Evolutionary conservation across 1,140 invertebrate genomes (phyloP).

Genomic region (Cephus cinctus): DNA sequence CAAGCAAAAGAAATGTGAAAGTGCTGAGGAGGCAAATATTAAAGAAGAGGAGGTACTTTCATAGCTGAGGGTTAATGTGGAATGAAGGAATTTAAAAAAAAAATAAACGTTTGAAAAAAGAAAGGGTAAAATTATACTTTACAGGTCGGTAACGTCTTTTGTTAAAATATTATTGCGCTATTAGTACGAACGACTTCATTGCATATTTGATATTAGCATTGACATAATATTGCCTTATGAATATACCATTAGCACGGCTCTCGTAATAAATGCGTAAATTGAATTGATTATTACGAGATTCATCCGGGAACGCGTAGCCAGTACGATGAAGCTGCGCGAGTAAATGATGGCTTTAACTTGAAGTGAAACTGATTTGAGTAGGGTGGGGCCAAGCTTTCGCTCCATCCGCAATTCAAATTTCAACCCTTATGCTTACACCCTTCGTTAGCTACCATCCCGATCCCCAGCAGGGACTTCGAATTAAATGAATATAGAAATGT

Average conservation of each 20-base stretch:
- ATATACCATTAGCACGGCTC: slow-evolving; percentile 33
- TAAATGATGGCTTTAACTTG: slow-evolving; percentile 36
- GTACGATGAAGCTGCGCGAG: slow-evolving; percentile 16
- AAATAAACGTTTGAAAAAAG: background rate
- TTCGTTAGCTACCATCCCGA: too few species aligned
- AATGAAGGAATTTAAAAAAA: too few species aligned
- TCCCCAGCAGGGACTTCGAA: slow-evolving; percentile 25
- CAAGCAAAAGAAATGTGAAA: too few species aligned
- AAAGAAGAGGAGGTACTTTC: too few species aligned
- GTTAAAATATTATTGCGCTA: background rate
- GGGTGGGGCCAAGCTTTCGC: slow-evolving; percentile 16
- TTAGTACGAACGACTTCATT: slow-evolving; percentile 21
- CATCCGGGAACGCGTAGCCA: slow-evolving; percentile 5
- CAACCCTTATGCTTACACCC: slow-evolving; percentile 37
- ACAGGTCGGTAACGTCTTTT: too few species aligned
- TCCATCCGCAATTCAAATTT: slow-evolving; percentile 48
- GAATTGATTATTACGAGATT: slow-evolving; percentile 42
- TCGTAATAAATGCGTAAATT: slow-evolving; percentile 43
- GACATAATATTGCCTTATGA: slow-evolving; percentile 39
- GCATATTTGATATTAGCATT: slow-evolving; percentile 29
- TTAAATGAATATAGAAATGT: slow-evolving; percentile 36
- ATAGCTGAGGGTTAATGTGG: too few species aligned
- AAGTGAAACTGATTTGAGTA: slow-evolving; percentile 39
- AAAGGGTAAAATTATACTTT: too few species aligned
- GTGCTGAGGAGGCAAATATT: too few species aligned